These are phyloP conservation scores for Physella acuta DNA, from an alignment of 1,140 invertebrate species.

Conservation along the genomic window DNA sequence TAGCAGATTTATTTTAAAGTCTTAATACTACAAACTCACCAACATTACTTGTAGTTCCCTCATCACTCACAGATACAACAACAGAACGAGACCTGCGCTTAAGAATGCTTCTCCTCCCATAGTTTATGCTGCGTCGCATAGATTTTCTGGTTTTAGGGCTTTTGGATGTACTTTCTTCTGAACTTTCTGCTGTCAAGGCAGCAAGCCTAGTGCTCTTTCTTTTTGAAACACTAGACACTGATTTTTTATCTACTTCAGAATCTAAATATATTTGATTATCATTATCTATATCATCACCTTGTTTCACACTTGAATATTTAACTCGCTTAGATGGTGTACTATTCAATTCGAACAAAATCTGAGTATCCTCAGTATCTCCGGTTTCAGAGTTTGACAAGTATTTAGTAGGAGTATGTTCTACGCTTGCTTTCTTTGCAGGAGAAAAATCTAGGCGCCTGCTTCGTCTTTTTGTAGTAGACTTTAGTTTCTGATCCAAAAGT, in stretches of 20 bases:
- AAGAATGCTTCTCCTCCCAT: too few relatives aligned
- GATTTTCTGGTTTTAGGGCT: neutral
- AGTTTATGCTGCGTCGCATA: neutral
- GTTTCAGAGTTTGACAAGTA: too few relatives aligned
- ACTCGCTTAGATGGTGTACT: neutral
- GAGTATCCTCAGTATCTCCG: too few relatives aligned
- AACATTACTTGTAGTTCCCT: slow-evolving; percentile 3
- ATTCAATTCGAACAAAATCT: too few relatives aligned
- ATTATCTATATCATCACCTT: neutral
- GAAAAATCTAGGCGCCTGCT: too few relatives aligned
- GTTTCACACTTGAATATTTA: neutral
- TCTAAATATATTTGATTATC: neutral
- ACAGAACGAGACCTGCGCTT: neutral
- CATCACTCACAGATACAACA: slow-evolving; percentile 12
- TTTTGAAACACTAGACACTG: neutral
- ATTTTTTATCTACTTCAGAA: neutral
- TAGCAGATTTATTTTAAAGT: too few relatives aligned
- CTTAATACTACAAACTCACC: slow-evolving; percentile 1
- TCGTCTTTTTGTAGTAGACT: too few relatives aligned
- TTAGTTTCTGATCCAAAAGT: too few relatives aligned
- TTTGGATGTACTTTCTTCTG: neutral
- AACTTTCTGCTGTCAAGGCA: neutral
- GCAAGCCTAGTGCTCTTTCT: neutral
- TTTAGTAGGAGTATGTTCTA: too few relatives aligned
- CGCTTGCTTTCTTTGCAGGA: too few relatives aligned